Conservation (phyloP, 2,797 vertebrate species). For the Enteromius unitaeniatus region DNA sequence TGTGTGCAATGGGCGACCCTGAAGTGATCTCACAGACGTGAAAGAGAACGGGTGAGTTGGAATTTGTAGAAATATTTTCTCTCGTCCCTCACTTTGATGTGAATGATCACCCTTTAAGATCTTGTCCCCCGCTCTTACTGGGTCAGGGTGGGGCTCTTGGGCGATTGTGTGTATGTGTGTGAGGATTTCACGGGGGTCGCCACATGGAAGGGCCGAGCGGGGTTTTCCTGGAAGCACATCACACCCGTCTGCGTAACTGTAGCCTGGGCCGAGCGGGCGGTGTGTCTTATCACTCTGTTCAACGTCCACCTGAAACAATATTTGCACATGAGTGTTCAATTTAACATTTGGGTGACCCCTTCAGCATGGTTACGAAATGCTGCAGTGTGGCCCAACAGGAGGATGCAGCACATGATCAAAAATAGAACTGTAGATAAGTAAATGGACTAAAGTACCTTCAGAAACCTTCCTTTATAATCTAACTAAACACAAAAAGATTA, state of each 20-base stretch:
- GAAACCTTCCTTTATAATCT: constrained; percentile 7
- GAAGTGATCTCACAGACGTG: background rate
- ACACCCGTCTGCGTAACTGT: constrained; percentile 76
- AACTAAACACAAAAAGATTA: constrained; percentile 6
- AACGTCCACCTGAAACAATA: constrained; percentile 86
- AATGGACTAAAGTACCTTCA: constrained; percentile 17
- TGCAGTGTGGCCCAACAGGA: constrained; percentile 79
- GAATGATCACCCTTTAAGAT: constrained; percentile 47
- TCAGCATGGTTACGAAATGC: constrained; percentile 79
- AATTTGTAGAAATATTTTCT: constrained; percentile 45
- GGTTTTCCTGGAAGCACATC: constrained; percentile 83
- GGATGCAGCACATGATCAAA: constrained; percentile 69
- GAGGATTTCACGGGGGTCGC: constrained; percentile 40
- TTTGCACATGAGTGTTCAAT: constrained; percentile 83
- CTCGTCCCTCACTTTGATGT: constrained; percentile 37
- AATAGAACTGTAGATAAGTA: constrained; percentile 46
- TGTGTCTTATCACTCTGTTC: constrained; percentile 79
- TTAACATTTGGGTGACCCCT: constrained; percentile 84
- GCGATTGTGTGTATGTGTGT: constrained; percentile 33
- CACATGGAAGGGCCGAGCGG: constrained; percentile 61
- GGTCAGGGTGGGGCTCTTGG: constrained; percentile 39
- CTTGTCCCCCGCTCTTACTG: constrained; percentile 36
- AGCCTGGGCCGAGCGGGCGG: constrained; percentile 59
- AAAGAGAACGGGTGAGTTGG: constrained; percentile 21
- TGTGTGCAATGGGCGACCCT: background rate